Conservation (phyloP, 1,140 invertebrate genomes). For the Calliphora vicina region DNA sequence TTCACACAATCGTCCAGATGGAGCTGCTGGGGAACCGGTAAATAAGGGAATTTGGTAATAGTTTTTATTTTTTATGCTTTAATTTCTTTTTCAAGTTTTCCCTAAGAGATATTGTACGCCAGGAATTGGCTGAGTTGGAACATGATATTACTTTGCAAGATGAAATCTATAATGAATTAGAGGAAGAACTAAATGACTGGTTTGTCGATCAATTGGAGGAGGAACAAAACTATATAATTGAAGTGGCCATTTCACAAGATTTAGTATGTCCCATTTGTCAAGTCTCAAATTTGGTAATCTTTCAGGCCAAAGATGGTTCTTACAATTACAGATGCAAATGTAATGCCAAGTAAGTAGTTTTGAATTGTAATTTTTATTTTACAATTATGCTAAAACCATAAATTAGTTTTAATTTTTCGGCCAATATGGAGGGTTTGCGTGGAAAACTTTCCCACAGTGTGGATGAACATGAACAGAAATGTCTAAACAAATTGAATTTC, state of each 20-base stretch:
- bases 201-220: constrained; percentile 52
- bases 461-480: constrained; percentile 46
- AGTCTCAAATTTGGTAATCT: constrained; percentile 38
- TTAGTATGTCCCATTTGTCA: constrained; percentile 54
- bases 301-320: not conserved
- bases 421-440: not conserved
- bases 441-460: constrained; percentile 39
- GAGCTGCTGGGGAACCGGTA: not conserved
- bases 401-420: constrained; percentile 23
- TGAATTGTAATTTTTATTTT: not conserved
- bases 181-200: constrained; percentile 55
- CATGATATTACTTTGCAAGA: constrained; percentile 51
- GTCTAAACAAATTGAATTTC: constrained; percentile 49
- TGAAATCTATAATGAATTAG: constrained; percentile 49
- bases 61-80: too few relatives aligned
- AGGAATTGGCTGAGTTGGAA: constrained; percentile 51
- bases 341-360: constrained; percentile 33
- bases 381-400: not conserved
- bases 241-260: constrained; percentile 38
- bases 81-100: not conserved
- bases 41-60: not conserved
- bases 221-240: constrained; percentile 46
- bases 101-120: constrained; percentile 45
- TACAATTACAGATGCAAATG: constrained; percentile 27
- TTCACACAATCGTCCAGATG: not conserved